Percentiles rank a stretch among this genome's conserved stretches.
Evolutionary conservation across 2,113 vertebrate genomes (phyloP).

Genomic region (Pelodiscus sinensis): DNA sequence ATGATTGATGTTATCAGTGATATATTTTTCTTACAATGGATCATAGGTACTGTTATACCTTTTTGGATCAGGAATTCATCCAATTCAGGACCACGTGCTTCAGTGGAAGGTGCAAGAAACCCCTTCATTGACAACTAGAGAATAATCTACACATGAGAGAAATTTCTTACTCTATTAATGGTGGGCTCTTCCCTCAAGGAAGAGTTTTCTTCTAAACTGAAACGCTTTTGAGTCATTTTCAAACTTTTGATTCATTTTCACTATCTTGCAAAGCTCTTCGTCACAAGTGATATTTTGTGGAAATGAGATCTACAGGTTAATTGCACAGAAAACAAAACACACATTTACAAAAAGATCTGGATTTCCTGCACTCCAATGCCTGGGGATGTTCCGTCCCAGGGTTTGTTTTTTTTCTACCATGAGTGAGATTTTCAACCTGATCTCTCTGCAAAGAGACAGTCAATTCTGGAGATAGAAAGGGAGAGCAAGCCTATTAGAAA

Average conservation of each 20-base stretch:
- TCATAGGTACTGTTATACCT: background rate
- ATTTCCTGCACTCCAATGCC: background rate
- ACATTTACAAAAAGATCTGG: background rate
- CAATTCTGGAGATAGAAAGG: background rate
- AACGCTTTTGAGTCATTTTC: too few species aligned
- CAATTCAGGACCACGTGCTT: accelerated
- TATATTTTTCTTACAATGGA: background rate
- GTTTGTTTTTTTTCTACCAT: background rate
- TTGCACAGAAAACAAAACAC: background rate
- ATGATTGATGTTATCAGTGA: background rate
- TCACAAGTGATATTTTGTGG: background rate
- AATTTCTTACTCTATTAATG: background rate
- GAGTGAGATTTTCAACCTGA: accelerated
- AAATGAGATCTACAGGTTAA: background rate
- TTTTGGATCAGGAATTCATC: slow-evolving; percentile 1
- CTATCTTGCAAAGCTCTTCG: slow-evolving; percentile 13
- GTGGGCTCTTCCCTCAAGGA: background rate
- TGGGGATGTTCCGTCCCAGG: background rate
- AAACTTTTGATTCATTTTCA: background rate
- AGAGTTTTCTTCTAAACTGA: too few species aligned
- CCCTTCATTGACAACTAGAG: background rate
- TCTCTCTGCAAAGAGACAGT: background rate
- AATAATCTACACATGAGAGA: accelerated
- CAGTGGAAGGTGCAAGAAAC: background rate
- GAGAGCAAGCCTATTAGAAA: background rate